These are phyloP conservation scores for Mustela erminea DNA, from an alignment of 2,797 vertebrate genomes.

Conservation along the genomic window DNA sequence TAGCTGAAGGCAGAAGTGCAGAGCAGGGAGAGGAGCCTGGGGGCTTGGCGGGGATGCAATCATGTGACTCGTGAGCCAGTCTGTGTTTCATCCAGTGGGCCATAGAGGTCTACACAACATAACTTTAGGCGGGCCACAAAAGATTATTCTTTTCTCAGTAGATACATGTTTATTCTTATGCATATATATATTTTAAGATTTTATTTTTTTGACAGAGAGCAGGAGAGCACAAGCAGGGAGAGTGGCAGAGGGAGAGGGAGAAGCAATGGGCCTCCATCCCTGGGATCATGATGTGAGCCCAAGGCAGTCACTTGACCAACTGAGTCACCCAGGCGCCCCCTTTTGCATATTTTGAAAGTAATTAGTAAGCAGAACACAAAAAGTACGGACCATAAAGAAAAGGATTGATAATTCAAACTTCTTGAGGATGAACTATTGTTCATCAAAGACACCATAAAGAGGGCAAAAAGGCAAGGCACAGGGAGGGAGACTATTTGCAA, in stretches of 20 bases:
- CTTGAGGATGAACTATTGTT: constrained; percentile 25
- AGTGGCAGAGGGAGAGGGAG: no score
- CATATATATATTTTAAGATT: neutral
- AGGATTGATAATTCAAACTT: neutral
- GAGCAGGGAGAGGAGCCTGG: neutral
- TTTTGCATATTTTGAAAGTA: neutral
- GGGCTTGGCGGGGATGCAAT: no score
- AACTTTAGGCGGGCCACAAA: neutral
- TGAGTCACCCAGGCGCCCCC: no score
- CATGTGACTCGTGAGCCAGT: neutral
- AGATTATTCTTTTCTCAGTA: neutral
- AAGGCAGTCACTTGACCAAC: no score
- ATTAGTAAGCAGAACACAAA: neutral
- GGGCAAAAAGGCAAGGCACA: neutral
- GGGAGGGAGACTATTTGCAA: neutral
- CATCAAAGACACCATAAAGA: neutral
- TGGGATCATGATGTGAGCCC: no score
- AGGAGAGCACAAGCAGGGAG: no score
- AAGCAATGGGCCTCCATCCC: no score
- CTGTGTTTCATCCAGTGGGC: neutral
- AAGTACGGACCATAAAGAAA: neutral
- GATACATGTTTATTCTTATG: neutral
- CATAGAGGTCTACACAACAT: neutral
- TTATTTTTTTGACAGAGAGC: no score
- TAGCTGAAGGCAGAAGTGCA: neutral